Conservation (phyloP, 2,113 vertebrate species). For the Equus quagga region DNA sequence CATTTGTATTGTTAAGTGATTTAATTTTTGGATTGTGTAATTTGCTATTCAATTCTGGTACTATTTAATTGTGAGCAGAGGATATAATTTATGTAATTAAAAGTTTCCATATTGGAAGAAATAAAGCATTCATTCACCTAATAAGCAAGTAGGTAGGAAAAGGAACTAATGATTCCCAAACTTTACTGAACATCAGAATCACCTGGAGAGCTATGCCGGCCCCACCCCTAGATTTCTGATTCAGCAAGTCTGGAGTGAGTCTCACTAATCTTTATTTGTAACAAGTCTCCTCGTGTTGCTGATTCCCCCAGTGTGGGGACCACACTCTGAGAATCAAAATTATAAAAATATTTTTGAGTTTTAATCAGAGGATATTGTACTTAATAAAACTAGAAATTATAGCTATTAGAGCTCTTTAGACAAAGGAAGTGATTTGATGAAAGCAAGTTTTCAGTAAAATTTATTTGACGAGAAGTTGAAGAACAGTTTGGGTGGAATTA, state of each 20-base stretch:
- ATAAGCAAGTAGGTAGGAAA: background rate
- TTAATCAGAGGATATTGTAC: background rate
- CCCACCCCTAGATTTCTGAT: background rate
- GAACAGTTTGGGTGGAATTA: background rate
- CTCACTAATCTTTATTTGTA: background rate
- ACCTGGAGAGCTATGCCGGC: background rate
- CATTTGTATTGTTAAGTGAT: background rate
- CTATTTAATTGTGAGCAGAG: background rate
- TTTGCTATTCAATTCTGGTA: background rate
- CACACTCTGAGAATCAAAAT: background rate
- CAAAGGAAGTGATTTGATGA: background rate
- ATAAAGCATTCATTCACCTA: background rate
- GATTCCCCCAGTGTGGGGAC: background rate
- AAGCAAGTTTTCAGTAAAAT: background rate
- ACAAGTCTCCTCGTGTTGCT: background rate
- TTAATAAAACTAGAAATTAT: background rate
- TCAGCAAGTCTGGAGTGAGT: background rate
- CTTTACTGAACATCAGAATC: background rate
- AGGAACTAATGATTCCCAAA: background rate
- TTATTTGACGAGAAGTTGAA: background rate
- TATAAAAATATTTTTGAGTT: background rate
- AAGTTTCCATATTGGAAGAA: background rate
- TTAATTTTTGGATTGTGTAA: constrained; percentile 27
- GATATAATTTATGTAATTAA: background rate
- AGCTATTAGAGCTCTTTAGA: background rate